Evolutionary conservation across 2,113 vertebrate genomes (phyloP).

Genomic region (human (Homo sapiens)): DNA sequence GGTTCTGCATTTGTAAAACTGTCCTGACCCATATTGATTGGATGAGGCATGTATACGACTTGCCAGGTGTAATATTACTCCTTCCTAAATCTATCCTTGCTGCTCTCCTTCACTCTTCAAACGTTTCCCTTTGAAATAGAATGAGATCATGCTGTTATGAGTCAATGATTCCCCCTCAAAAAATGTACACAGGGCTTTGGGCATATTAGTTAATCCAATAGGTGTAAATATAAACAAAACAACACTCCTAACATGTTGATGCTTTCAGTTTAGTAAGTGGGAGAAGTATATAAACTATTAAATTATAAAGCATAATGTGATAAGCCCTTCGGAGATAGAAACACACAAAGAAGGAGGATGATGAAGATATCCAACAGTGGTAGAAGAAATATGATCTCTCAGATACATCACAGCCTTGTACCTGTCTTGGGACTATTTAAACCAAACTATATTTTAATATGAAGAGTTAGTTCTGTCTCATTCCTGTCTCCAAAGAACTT

Average conservation of each 20-base stretch:
- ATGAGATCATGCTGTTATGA: neutral
- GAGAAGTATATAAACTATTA: neutral
- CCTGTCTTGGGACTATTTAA: neutral
- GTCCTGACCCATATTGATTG: neutral
- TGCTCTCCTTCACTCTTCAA: neutral
- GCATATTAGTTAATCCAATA: neutral
- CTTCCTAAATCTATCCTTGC: neutral
- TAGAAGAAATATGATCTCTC: neutral
- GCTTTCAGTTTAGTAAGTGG: neutral
- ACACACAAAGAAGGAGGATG: too few relatives aligned
- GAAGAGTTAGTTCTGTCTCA: neutral
- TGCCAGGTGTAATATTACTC: neutral
- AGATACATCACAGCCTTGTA: accelerated
- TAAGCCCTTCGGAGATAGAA: neutral
- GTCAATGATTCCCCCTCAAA: neutral
- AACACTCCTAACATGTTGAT: neutral
- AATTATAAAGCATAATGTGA: neutral
- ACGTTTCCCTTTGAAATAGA: neutral
- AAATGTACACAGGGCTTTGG: neutral
- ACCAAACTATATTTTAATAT: neutral
- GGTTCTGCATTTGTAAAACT: neutral
- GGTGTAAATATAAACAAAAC: neutral
- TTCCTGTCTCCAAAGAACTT: neutral
- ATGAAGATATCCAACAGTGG: neutral
- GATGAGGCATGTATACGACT: too few relatives aligned